phyloP scores from a whole-genome alignment of 2,888 invertebrate species.

The Carabus problematicus region DNA sequence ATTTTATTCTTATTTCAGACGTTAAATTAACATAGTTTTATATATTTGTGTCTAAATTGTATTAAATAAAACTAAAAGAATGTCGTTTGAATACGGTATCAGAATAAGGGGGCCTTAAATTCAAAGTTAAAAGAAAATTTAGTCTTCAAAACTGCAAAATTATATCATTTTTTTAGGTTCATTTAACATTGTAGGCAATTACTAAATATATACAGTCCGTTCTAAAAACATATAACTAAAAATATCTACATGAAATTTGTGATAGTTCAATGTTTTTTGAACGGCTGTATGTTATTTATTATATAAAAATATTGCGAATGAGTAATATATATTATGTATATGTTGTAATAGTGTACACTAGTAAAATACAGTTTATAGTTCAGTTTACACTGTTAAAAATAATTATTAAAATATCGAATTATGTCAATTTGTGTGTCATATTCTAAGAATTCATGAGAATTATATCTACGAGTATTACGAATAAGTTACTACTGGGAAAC shows the following conservation, averaged over 20 bases:
- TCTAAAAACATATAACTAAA: neutral
- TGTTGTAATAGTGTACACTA: neutral
- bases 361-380: neutral
- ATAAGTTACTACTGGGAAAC: too few species aligned
- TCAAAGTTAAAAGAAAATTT: neutral
- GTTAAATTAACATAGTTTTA: too few species aligned
- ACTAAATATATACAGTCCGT: neutral
- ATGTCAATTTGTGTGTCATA: too few species aligned
- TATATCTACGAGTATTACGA: too few species aligned
- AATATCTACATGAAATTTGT: neutral
- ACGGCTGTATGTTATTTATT: neutral
- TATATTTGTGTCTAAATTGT: too few species aligned
- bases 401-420: too few species aligned
- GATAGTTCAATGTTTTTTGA: neutral
- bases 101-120: too few species aligned
- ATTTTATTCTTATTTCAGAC: too few species aligned
- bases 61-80: too few species aligned
- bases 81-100: too few species aligned
- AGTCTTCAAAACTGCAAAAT: neutral
- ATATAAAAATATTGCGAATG: conserved; percentile 2
- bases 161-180: neutral
- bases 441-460: too few species aligned
- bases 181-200: neutral
- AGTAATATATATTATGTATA: neutral
- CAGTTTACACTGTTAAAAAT: neutral